A percentile compares a stretch with the other conserved stretches of the same genome.
Evolutionary conservation across 2,888 invertebrate species (phyloP).

Genomic region (Xylota sylvarum): DNA sequence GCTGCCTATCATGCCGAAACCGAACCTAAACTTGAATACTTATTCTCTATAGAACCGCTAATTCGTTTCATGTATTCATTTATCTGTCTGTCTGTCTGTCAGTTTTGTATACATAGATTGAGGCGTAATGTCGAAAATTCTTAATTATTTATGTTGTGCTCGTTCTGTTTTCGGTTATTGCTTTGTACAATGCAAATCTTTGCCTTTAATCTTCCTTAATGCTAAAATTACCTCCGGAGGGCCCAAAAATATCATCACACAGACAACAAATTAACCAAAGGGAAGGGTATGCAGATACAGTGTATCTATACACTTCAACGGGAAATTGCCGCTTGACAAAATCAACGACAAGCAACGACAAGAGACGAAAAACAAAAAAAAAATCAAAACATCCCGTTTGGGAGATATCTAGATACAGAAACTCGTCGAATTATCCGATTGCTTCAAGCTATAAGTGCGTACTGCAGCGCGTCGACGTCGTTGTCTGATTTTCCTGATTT

Average conservation of each 20-base stretch:
- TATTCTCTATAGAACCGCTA: not conserved
- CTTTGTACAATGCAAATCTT: conserved; percentile 8
- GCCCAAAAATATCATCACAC: not conserved
- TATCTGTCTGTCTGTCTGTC: conserved; percentile 5
- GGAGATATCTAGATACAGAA: conserved; percentile 12
- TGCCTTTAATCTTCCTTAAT: conserved; percentile 3
- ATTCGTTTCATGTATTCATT: not conserved
- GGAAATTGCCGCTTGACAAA: conserved; percentile 75
- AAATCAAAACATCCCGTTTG: conserved; percentile 47
- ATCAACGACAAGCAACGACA: conserved; percentile 60
- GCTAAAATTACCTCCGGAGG: conserved; percentile 10
- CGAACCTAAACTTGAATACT: not conserved
- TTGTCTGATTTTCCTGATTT: conserved; percentile 64
- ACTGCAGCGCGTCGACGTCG: conserved; percentile 58
- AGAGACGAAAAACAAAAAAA: conserved; percentile 19
- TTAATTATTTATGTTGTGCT: conserved; percentile 1
- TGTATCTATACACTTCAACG: conserved; percentile 34
- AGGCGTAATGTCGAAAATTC: conserved; percentile 26
- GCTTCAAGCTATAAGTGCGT: conserved; percentile 68
- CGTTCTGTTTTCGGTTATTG: not conserved
- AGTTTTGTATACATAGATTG: not conserved
- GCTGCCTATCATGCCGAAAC: not conserved
- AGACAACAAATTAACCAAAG: conserved; percentile 4
- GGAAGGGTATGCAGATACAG: conserved; percentile 24
- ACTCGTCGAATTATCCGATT: conserved; percentile 62